Base-by-base conservation (phyloP, 2,113 vertebrate genomes). In the Dromaius novaehollandiae region DNA sequence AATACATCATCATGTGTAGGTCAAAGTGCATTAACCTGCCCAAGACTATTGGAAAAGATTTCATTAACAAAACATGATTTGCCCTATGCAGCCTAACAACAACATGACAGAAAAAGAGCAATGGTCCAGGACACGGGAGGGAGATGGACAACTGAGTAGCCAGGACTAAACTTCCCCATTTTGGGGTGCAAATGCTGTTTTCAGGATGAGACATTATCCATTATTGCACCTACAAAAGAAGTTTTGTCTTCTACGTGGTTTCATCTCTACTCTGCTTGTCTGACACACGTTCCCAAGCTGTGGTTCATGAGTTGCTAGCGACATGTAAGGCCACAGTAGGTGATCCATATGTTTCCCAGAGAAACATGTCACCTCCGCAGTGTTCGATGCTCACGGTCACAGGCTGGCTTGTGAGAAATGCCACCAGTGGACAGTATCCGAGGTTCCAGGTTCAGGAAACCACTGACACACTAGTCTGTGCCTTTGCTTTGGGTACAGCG, bases 1-100 rank as follows among this genome's bases (percentile, higher is more conserved):
- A 93, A 69, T 66, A 40, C 22, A 80, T 46, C 44, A 82, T 28
- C 69, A 46, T 13, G 40, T 74, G 28, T n/a, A 77, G 81, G 93
- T 88, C 85, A 91, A 91, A 90, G 81, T 65, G 83, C 68, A 61
- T 66, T 86, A 90, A 83, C 36, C 74, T 76, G 69, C 55, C n/a
- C 55, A 30, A 84, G 64, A 34, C 58, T 58, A 64, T 46, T 9
- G 13, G 80, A 84, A 93, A 86, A 77, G 16, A 42, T 89, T 82
- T 86, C 76, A 66, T 92, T 74, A 79, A 71, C 2, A 0, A 92
- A 38, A 51, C 70, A 63, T 32, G 75, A 71, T 36, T 71, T 36
- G 46, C 36, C 68, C 53, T 11, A 13, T 15, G 46, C 32, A 55
- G 87, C 26, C 42, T 63, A 66, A 78, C 34, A 70, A 74, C 13